These are phyloP conservation scores for Chaetodon auriga DNA, from an alignment of 2,113 vertebrate genomes.

Conservation along the genomic window DNA sequence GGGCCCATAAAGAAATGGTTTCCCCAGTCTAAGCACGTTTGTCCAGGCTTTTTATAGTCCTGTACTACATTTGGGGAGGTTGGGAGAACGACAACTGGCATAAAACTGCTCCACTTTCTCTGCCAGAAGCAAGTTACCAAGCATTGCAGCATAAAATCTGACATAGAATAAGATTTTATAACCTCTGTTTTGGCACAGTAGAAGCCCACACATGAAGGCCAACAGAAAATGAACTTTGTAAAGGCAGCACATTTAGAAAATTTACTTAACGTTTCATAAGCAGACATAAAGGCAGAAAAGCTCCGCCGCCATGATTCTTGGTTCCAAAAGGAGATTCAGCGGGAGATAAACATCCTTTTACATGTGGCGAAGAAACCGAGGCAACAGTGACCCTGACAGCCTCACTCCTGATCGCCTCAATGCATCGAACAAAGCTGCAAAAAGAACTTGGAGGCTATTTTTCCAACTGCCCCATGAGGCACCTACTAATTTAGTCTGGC, in stretches of 20 bases:
- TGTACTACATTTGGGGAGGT: not conserved
- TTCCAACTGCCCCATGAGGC: slow-evolving; percentile 28
- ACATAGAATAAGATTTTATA: slow-evolving; percentile 2
- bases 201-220: not conserved
- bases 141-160: not conserved
- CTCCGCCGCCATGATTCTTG: not conserved
- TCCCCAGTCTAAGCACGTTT: not conserved
- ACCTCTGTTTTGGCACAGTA: not conserved
- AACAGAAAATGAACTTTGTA: not conserved
- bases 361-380: slow-evolving; percentile 22
- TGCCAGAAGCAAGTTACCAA: slow-evolving; percentile 16
- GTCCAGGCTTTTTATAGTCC: slow-evolving; percentile 8
- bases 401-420: not conserved
- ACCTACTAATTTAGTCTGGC: slow-evolving; percentile 39
- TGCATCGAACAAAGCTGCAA: slow-evolving; percentile 20
- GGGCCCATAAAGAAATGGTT: not conserved
- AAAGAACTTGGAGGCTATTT: slow-evolving; percentile 15
- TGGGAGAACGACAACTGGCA: slow-evolving; percentile 2
- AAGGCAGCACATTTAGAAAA: not conserved
- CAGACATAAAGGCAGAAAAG: not conserved
- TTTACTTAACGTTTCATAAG: not conserved
- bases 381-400: slow-evolving; percentile 29
- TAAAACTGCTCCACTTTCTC: not conserved
- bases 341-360: slow-evolving; percentile 34
- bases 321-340: not conserved